phyloP scores from a whole-genome alignment of 2,797 vertebrate species.

The Pachyuromys duprasi region DNA sequence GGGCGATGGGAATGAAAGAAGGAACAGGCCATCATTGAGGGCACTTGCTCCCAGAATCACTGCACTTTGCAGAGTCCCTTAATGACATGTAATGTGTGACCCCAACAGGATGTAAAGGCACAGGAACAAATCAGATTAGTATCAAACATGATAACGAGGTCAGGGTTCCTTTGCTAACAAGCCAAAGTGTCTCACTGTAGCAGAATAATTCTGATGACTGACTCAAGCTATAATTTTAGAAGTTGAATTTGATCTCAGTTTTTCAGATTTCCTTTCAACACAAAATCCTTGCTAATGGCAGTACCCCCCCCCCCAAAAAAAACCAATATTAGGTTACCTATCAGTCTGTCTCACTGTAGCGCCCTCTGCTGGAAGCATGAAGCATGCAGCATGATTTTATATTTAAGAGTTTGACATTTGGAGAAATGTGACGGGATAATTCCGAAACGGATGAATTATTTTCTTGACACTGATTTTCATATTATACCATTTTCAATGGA shows the following conservation, averaged over 20 bases:
- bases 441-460: slow-evolving; percentile 14
- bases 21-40: neutral
- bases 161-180: slow-evolving; percentile 17
- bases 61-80: slow-evolving; percentile 47
- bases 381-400: neutral
- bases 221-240: slow-evolving; percentile 7
- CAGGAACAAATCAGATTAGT: slow-evolving; percentile 56
- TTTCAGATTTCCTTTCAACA: slow-evolving; percentile 50
- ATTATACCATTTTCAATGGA: neutral
- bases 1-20: neutral
- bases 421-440: neutral
- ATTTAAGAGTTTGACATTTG: slow-evolving; percentile 28
- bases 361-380: slow-evolving; percentile 67
- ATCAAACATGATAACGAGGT: slow-evolving; percentile 22
- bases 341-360: neutral
- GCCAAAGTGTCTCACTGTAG: slow-evolving; percentile 7
- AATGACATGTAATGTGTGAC: slow-evolving; percentile 53
- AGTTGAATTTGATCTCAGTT: slow-evolving; percentile 30
- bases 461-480: slow-evolving; percentile 2
- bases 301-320: too few species aligned
- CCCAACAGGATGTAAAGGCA: slow-evolving; percentile 41
- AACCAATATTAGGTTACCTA: neutral
- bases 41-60: slow-evolving; percentile 42
- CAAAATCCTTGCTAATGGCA: neutral
- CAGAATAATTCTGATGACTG: neutral